Base-by-base conservation (phyloP, 1,140 invertebrate species). In the Drosophila bipectinata region DNA sequence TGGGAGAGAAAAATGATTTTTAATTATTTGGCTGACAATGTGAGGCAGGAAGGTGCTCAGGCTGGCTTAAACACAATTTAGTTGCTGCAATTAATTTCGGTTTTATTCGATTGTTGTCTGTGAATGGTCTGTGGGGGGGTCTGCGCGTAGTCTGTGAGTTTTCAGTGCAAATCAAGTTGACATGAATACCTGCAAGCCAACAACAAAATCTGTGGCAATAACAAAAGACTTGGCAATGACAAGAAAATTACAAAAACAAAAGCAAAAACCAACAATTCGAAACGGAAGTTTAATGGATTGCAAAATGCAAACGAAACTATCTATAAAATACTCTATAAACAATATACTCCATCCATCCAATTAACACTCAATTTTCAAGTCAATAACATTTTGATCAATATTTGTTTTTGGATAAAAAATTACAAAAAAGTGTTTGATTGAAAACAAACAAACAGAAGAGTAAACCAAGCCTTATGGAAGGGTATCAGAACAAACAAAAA, bases 151-250 rank as follows among this genome's bases (percentile, higher is more conserved):
- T 52, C 51, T 74, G 67, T 60, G 63, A 67, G 56, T 51, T 51
- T 61, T 71, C 52, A 83, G 74, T 83, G 71, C 79, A 60, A 62
- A 82, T 61, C 60, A 47, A 54, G 75, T 71, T 82, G 68, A 82
- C 77, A 64, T 66, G 55, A 68, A 71, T 57, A 56, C 57, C 21
- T 57, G 66, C 26, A 48, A 58, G 41, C 30, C 47, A 54, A 34
- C 21, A 37, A 77, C 15, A 34, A 72, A 14, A 59, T 37, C 15
- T 49, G 30, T 18, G 57, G 24, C 32, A 66, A 41, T 26, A 63
- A 51, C 44, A 61, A 60, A 52, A 34, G 21, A 41, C 45, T 51
- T 63, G 59, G 30, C 63, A 67, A 66, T 49, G 7, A 39, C 48
- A 52, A 14, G 24, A 47, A 18, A 10, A 14, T 15, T 7, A 44